Percentiles rank a stretch among this genome's conserved stretches.
phyloP scores from a whole-genome alignment of 2,113 vertebrate species.

The Grammomys dolichurus region DNA sequence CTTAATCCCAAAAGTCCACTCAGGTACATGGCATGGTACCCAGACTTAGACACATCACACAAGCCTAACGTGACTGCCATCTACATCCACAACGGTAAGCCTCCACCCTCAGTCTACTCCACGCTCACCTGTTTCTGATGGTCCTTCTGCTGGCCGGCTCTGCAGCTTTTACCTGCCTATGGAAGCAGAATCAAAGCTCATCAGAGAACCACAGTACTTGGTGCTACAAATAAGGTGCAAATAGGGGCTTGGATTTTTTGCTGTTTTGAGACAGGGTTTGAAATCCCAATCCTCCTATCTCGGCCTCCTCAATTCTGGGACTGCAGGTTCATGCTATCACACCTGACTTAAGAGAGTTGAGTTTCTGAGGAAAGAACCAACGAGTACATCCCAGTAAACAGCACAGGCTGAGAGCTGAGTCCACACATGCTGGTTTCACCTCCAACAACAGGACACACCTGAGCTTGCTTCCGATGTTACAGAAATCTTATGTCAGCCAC shows the following conservation, averaged over 20 bases:
- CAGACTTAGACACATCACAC: too few species aligned
- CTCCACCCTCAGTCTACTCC: neutral
- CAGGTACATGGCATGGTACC: neutral
- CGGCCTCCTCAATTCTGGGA: neutral
- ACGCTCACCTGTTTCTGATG: slow-evolving; percentile 75
- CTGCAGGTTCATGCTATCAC: neutral
- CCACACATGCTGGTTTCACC: neutral
- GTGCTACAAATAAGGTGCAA: neutral
- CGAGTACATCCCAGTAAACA: neutral
- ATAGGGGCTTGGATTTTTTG: neutral
- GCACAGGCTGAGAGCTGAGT: neutral
- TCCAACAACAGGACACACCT: neutral
- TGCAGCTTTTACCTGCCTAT: slow-evolving; percentile 80
- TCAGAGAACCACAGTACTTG: neutral
- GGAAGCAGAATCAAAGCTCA: slow-evolving; percentile 44
- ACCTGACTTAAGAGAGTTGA: neutral
- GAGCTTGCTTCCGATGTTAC: neutral
- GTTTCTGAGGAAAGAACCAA: slow-evolving; percentile 12
- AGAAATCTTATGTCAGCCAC: neutral
- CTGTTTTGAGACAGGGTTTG: neutral
- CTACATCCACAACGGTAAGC: neutral
- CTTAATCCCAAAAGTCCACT: neutral
- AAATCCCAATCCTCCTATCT: neutral
- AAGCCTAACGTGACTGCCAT: too few species aligned
- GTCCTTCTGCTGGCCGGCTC: slow-evolving; percentile 66